Base-by-base conservation (phyloP, 2,113 vertebrate species). In the Tylochromis polylepis region DNA sequence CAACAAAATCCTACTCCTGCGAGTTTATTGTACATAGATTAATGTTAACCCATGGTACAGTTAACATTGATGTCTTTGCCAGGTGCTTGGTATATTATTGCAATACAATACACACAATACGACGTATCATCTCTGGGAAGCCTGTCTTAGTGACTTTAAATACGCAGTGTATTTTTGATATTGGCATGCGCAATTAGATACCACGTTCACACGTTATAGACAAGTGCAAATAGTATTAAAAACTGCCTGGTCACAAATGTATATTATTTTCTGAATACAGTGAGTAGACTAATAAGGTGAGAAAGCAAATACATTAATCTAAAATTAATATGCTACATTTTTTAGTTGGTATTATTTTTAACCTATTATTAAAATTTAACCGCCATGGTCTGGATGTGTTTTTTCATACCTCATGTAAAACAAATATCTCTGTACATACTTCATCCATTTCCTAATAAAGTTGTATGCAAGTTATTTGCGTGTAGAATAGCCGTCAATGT, bases 101-200 rank as follows among this genome's bases (percentile, higher is more conserved):
- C 90, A 95, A 94, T 94, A 93, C 81, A 84, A 88, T 81, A 90
- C 81, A 90, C 88, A 87, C 46, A 43, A 79, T 31, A 41, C 20
- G 27, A 59, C 24, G 1, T 24, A 67, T 83, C 90, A 89, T 90
- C 92, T 93, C 91, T 91, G 92, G 94, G 93, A 95, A 46, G 86
- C 75, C 80, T 79, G 72, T 85, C 75, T 89, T 90, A 81, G 70
- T 85, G 55, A 88, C 78, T 84, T 88, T 90, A 87, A 86, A 87
- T 85, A 86, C 11, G 81, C 87, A 84, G 78, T 93, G 90, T 93
- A 94, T 95, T 95, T 95, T 95, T 94, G 81, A 95, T 93, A 95
- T 94, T 51, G 67, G 89, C 91, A 91, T 90, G 90, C 87, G 83
- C 85, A 58, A 81, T 67, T 89, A 94, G 86, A 93, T 34, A 58